phyloP scores from a whole-genome alignment of 2,113 vertebrate genomes.

The Thunnus thynnus region DNA sequence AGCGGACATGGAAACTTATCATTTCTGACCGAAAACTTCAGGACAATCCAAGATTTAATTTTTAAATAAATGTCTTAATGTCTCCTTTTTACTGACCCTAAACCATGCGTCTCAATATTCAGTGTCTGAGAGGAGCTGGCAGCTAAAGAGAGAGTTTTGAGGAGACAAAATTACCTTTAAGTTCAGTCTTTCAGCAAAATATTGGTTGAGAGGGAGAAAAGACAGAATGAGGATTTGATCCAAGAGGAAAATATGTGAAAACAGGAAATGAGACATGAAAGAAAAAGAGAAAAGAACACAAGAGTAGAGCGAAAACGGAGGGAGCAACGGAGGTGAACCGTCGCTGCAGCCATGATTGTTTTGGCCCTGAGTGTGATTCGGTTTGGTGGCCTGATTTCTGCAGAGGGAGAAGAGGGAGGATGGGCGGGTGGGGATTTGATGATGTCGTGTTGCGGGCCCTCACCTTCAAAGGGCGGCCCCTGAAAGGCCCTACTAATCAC shows the following conservation, averaged over 20 bases:
- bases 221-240: background rate
- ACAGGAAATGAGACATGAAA: conserved; percentile 46
- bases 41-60: background rate
- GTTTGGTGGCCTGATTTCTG: conserved; percentile 72
- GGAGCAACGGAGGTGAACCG: conserved; percentile 52
- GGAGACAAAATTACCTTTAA: conserved; percentile 47
- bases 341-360: conserved; percentile 34
- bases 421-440: conserved; percentile 50
- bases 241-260: conserved; percentile 37
- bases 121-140: conserved; percentile 44
- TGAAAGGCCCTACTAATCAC: conserved; percentile 91
- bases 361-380: conserved; percentile 31
- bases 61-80: conserved; percentile 32
- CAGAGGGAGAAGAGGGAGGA: conserved; percentile 22
- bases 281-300: conserved; percentile 18
- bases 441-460: conserved; percentile 80
- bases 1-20: conserved; percentile 4
- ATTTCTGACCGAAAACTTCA: conserved; percentile 21
- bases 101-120: conserved; percentile 22
- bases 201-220: conserved; percentile 7
- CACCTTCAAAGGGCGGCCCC: conserved; percentile 86
- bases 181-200: conserved; percentile 1
- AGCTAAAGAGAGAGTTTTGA: conserved; percentile 36
- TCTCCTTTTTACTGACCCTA: conserved; percentile 27
- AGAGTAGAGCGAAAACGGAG: background rate